Evolutionary conservation across 2,797 vertebrate species (phyloP).

Genomic region (Tokudaia muenninki): DNA sequence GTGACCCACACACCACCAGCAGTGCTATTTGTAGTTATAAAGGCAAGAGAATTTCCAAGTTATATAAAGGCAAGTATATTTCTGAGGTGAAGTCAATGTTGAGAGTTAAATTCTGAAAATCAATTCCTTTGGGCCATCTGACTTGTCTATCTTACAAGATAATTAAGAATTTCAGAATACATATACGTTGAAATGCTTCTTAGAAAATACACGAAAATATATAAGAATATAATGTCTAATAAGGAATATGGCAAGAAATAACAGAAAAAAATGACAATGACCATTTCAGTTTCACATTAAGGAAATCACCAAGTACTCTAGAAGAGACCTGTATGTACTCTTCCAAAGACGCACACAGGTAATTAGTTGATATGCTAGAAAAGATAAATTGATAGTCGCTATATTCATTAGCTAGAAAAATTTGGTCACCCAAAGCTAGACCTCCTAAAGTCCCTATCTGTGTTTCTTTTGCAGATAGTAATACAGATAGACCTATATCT

Average conservation of each 20-base stretch:
- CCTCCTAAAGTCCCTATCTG: background rate
- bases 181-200: background rate
- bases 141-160: background rate
- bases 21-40: background rate
- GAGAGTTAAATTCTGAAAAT: background rate
- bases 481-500: background rate
- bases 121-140: background rate
- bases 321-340: background rate
- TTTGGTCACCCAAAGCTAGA: rapidly evolving
- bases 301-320: background rate
- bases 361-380: background rate
- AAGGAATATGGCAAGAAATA: background rate
- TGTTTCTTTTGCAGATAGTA: background rate
- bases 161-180: conserved; percentile 13
- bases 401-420: conserved; percentile 9
- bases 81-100: background rate
- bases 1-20: background rate
- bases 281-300: background rate
- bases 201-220: background rate
- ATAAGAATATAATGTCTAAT: background rate
- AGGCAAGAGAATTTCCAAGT: background rate
- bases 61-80: too few species aligned
- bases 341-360: background rate
- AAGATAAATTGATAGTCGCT: background rate
- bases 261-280: background rate